A percentile compares a stretch with the other conserved stretches of the same genome.
phyloP scores from a whole-genome alignment of 1,140 invertebrate species.

The Panonychus citri region DNA sequence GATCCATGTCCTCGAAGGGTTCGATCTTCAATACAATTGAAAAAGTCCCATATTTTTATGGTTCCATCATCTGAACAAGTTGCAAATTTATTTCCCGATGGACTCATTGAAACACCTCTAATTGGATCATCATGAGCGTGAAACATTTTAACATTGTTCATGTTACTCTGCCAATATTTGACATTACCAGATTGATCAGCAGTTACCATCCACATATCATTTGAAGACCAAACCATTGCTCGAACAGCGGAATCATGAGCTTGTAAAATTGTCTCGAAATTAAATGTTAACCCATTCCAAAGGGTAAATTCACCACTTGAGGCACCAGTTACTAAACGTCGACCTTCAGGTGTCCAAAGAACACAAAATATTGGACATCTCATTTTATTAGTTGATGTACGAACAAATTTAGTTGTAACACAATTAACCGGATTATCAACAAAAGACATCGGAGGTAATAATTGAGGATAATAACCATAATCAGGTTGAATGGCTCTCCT shows the following conservation, averaged over 20 bases:
- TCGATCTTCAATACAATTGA: constrained; percentile 5
- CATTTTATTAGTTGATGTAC: constrained; percentile 98
- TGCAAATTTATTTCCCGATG: constrained; percentile 91
- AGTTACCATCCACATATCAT: constrained; percentile 98
- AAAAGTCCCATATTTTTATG: constrained; percentile 91
- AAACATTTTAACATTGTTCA: constrained; percentile 99
- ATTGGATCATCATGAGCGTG: constrained; percentile 99
- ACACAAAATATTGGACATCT: constrained; percentile 95
- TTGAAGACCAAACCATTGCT: constrained; percentile 98
- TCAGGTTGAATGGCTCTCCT: constrained; percentile 66
- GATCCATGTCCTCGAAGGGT: constrained; percentile 68
- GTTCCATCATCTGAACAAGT: constrained; percentile 98
- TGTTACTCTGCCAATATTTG: constrained; percentile 99
- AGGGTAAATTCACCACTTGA: constrained; percentile 97
- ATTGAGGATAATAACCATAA: constrained; percentile 37
- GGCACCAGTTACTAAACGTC: constrained; percentile 87
- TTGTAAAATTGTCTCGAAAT: constrained; percentile 99
- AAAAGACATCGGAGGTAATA: constrained; percentile 66
- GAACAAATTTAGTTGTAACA: constrained; percentile 81
- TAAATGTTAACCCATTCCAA: constrained; percentile 99
- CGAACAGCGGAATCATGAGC: constrained; percentile 92
- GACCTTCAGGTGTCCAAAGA: constrained; percentile 91
- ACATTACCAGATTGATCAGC: constrained; percentile 95
- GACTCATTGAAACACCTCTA: constrained; percentile 95
- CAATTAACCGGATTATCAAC: constrained; percentile 87